Percentiles rank a stretch among this genome's conserved stretches.
These are phyloP conservation scores for Meriones psammophilus DNA, from an alignment of 2,797 vertebrate species.

Conservation along the genomic window DNA sequence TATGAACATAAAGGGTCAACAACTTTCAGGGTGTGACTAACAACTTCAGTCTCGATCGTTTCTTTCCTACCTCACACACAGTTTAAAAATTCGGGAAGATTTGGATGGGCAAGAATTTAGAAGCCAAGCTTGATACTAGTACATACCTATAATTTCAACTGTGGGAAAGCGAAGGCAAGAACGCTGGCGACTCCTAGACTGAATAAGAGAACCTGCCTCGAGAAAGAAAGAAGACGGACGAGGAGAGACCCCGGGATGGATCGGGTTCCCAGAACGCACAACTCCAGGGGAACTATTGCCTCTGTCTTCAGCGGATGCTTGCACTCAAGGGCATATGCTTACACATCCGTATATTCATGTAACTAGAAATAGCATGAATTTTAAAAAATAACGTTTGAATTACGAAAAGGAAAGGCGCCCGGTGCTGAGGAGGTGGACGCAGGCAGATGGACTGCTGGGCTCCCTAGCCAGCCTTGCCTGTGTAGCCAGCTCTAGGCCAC, in stretches of 20 bases:
- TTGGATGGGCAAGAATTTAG: not conserved
- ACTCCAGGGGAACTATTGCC: not conserved
- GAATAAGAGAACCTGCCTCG: not conserved
- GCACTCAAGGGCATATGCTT: not conserved
- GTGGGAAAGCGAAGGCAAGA: not conserved
- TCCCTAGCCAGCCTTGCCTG: not conserved
- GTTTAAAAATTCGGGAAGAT: not conserved
- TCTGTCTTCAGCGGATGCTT: not conserved
- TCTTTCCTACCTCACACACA: not conserved
- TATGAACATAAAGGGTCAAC: not conserved
- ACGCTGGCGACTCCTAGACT: not conserved
- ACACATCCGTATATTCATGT: not conserved
- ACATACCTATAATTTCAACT: not conserved
- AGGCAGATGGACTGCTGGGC: not conserved
- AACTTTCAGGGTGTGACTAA: not conserved
- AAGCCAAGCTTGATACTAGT: not conserved
- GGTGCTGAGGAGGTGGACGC: not conserved
- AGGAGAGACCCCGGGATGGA: not conserved
- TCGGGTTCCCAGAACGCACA: not conserved
- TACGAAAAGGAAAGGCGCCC: not conserved
- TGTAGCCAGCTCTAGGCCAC: not conserved
- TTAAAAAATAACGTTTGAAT: not conserved
- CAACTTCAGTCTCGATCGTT: constrained; percentile 6
- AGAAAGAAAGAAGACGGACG: not conserved
- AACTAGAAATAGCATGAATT: not conserved